Evolutionary conservation across 2,888 invertebrate species (phyloP), one percentile per base, ranked within the genome.

Genomic region (Agrilus biguttatus): DNA sequence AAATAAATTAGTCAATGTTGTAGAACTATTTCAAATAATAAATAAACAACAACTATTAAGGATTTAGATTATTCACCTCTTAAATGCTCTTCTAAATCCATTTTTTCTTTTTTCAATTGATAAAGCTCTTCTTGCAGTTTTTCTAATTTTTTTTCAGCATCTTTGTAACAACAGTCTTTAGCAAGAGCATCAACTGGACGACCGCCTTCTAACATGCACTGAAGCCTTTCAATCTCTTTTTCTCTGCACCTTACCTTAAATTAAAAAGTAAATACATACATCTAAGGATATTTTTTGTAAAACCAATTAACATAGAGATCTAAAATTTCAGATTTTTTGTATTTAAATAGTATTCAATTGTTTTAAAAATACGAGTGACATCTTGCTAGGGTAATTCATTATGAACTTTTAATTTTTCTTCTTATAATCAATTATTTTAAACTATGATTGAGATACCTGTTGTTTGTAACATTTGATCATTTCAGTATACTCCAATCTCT

Each of bases 161-260:
- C 75, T 51, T 71, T 75, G 51, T 72, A 76, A 51, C 75, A 76
- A 56, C 77, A 82, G 53, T 84, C 83, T 58, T 73, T 78, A 41
- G 67, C 75, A 33, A 82, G 60, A 2, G 78, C 78, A 40, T 68
- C 61, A 8, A 75, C 56, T 0, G 83, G 79, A 48, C 84, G 72
- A 2, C 84, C 85, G 39, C 82, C 83, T 59, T 79, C 74, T n/a
- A 84, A 62, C 58, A 84, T 65, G 47, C 74, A 73, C 55, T 74
- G 78, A 13, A 87, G 62, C 36, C 85, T 70, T 32, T 72, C 61
- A 52, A 86, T 82, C 70, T 87, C 86, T 56, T 74, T 74, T 52
- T 85, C 82, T 56, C 77, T 28, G 4, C 28, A 28, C 5, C 28
- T 28, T 28, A 28, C 28, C 28, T 28, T n/a, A n/a, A n/a, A n/a